phyloP scores from a whole-genome alignment of 92 coral and sea anemone genomes.

The Phymanthus crucifer region DNA sequence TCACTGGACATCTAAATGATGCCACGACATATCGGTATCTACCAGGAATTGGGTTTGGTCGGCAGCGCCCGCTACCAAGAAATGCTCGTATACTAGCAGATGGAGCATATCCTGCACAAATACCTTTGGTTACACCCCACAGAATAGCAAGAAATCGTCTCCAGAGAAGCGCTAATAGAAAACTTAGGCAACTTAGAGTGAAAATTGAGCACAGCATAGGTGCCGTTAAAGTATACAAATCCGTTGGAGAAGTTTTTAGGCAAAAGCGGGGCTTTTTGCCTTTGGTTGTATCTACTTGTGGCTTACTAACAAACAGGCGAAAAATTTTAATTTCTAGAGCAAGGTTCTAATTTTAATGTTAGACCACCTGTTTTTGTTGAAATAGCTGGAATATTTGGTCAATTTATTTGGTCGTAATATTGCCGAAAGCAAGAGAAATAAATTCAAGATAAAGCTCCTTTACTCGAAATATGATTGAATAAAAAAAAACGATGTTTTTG shows the following conservation, averaged over 20 bases:
- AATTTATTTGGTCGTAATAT: too few species aligned
- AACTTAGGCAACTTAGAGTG: neutral
- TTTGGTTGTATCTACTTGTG: neutral
- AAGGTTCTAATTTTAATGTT: neutral
- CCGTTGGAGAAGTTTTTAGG: neutral
- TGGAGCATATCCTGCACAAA: neutral
- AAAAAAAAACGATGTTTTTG: too few species aligned
- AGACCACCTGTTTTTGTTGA: too few species aligned
- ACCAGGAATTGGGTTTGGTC: neutral
- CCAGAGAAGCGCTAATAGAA: neutral
- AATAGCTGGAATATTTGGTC: too few species aligned
- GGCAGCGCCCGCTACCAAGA: neutral
- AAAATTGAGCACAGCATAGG: neutral
- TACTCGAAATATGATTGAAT: too few species aligned
- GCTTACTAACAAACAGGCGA: neutral
- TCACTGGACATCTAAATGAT: conserved; percentile 3
- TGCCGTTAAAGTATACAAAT: neutral
- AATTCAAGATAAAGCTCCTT: too few species aligned
- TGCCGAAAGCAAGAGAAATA: too few species aligned
- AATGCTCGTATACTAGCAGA: conserved; percentile 1
- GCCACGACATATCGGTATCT: neutral
- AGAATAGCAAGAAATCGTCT: neutral
- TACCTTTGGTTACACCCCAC: neutral
- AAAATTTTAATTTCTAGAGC: neutral
- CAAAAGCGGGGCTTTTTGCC: neutral